phyloP scores from a whole-genome alignment of 1,140 invertebrate species.

The Diorhabda elongata region DNA sequence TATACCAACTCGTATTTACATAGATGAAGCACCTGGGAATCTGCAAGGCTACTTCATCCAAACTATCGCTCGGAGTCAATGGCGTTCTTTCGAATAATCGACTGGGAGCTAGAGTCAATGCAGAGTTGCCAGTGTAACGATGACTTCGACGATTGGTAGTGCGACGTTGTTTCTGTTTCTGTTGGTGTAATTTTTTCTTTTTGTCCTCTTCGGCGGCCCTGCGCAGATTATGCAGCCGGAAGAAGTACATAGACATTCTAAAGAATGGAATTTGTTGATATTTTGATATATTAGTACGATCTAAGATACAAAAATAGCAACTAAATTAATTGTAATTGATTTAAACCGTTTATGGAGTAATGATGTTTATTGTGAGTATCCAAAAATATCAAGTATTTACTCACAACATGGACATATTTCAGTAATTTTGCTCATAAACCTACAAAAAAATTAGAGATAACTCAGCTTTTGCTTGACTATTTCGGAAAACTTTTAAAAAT shows the following conservation, averaged over 20 bases:
- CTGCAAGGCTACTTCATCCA: slow-evolving; percentile 86
- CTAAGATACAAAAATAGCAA: no score
- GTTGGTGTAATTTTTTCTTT: slow-evolving; percentile 54
- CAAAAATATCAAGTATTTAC: no score
- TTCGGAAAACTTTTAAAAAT: no score
- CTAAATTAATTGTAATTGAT: no score
- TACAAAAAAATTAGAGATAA: no score
- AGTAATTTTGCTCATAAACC: no score
- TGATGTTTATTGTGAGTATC: no score
- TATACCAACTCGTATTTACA: slow-evolving; percentile 33
- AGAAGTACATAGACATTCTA: slow-evolving; percentile 92
- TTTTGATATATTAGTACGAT: not conserved
- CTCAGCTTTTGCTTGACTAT: no score
- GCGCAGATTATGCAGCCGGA: slow-evolving; percentile 84
- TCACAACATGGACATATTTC: no score
- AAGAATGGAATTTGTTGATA: slow-evolving; percentile 5
- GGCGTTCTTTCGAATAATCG: slow-evolving; percentile 77
- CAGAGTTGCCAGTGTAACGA: slow-evolving; percentile 46
- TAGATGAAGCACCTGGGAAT: slow-evolving; percentile 73
- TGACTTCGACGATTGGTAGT: slow-evolving; percentile 41
- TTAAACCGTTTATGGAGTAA: no score
- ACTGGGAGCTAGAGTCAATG: slow-evolving; percentile 65
- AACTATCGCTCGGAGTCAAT: slow-evolving; percentile 76
- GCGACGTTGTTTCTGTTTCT: slow-evolving; percentile 47
- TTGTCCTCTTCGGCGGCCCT: slow-evolving; percentile 67